These are phyloP conservation scores for Trichopoda pennipes DNA, from an alignment of 2,888 invertebrate genomes.

Conservation along the genomic window DNA sequence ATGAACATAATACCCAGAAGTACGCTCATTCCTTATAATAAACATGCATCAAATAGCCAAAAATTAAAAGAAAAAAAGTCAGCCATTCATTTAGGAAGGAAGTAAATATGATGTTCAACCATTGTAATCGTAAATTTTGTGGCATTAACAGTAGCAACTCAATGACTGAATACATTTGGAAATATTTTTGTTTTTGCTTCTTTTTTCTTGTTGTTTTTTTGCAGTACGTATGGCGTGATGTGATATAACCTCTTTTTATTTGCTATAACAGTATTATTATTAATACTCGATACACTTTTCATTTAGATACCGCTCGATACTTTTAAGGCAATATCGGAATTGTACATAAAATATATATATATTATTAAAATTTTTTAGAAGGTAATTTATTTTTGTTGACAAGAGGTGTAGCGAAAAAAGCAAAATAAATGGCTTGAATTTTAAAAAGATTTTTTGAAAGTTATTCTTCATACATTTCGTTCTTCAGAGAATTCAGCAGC, in stretches of 20 bases:
- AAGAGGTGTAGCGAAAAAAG: too few species aligned
- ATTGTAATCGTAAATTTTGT: slow-evolving; percentile 45
- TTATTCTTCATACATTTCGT: too few species aligned
- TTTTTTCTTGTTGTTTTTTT: background rate
- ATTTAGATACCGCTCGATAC: too few species aligned
- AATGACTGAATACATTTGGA: slow-evolving; percentile 11
- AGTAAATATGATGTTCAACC: slow-evolving; percentile 56
- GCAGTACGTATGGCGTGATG: background rate
- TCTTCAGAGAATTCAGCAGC: too few species aligned
- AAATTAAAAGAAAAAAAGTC: slow-evolving; percentile 5
- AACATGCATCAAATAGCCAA: slow-evolving; percentile 25
- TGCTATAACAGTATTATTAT: too few species aligned
- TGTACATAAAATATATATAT: too few species aligned
- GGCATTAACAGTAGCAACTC: slow-evolving; percentile 32
- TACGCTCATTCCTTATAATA: background rate
- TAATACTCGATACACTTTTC: too few species aligned
- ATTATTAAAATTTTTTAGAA: too few species aligned
- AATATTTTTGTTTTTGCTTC: background rate
- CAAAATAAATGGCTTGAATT: too few species aligned
- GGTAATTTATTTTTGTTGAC: too few species aligned
- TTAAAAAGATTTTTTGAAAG: too few species aligned
- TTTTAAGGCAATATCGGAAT: too few species aligned
- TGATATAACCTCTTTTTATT: background rate
- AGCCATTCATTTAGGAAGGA: slow-evolving; percentile 63
- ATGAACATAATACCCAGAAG: background rate